These are phyloP conservation scores for Pristionchus fissidentatus DNA, from an alignment of 2,888 invertebrate genomes.

Conservation along the genomic window DNA sequence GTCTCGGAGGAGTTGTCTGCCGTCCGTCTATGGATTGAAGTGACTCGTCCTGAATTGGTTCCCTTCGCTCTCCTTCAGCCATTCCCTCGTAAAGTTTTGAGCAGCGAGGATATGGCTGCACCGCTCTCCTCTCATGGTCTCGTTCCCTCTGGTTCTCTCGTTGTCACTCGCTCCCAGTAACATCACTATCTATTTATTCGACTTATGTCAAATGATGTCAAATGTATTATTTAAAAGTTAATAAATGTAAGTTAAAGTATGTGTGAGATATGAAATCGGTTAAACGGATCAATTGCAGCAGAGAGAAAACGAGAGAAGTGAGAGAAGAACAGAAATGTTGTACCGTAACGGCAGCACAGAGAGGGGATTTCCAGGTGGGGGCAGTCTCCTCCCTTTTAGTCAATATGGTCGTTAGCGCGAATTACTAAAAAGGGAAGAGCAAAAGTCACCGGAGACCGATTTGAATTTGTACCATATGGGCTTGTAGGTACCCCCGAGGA, in stretches of 20 bases:
- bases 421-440: too few species aligned
- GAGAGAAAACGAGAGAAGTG: too few species aligned
- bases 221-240: background rate
- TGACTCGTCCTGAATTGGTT: constrained; percentile 14
- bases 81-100: constrained; percentile 34
- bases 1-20: background rate
- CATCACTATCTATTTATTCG: background rate
- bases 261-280: background rate
- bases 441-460: too few species aligned
- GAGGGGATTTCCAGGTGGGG: too few species aligned
- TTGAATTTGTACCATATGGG: too few species aligned
- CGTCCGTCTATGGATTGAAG: constrained; percentile 20
- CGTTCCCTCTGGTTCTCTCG: constrained; percentile 31
- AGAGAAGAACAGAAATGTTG: too few species aligned
- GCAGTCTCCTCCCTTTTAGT: too few species aligned
- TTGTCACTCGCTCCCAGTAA: constrained; percentile 9
- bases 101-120: background rate
- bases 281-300: background rate
- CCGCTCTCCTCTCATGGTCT: constrained; percentile 4
- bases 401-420: too few species aligned
- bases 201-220: background rate
- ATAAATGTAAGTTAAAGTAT: background rate
- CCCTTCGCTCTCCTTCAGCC: background rate
- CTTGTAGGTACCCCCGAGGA: too few species aligned
- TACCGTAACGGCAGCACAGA: too few species aligned